A percentile compares a stretch with the other conserved stretches of the same genome.
Evolutionary conservation across 92 coral and sea anemone species (phyloP).

Genomic region (Galaxea fascicularis): DNA sequence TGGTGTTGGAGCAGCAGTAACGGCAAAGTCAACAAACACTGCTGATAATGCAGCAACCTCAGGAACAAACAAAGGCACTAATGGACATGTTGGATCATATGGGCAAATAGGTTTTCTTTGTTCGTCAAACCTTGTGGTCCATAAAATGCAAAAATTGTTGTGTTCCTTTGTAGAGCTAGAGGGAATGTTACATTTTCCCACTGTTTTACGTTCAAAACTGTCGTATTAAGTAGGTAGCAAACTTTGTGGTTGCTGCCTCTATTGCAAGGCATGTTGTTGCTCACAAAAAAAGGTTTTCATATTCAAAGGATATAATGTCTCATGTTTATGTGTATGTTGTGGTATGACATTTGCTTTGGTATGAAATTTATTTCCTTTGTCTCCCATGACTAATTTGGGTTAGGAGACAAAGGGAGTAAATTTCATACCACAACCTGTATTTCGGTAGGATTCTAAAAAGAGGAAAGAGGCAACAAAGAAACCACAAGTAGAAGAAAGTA

Average conservation of each 20-base stretch:
- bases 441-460: too few relatives aligned
- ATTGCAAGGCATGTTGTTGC: background rate
- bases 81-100: background rate
- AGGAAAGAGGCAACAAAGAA: background rate
- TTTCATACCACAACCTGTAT: too few relatives aligned
- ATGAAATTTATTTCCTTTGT: too few relatives aligned
- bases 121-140: background rate
- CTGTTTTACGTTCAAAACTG: background rate
- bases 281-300: too few relatives aligned
- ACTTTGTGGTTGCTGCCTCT: background rate
- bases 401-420: too few relatives aligned
- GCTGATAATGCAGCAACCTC: conserved; percentile 3
- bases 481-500: background rate
- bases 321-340: too few relatives aligned
- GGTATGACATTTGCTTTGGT: too few relatives aligned
- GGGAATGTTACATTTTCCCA: background rate
- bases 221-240: background rate
- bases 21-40: conserved; percentile 1
- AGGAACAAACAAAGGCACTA: conserved; percentile 13
- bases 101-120: too few relatives aligned
- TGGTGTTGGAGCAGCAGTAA: conserved; percentile 32
- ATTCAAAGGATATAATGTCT: too few relatives aligned
- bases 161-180: background rate
- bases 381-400: too few relatives aligned
- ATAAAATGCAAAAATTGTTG: background rate